Conservation (phyloP, 2,888 invertebrate genomes). For the Barypeithes pellucidus region DNA sequence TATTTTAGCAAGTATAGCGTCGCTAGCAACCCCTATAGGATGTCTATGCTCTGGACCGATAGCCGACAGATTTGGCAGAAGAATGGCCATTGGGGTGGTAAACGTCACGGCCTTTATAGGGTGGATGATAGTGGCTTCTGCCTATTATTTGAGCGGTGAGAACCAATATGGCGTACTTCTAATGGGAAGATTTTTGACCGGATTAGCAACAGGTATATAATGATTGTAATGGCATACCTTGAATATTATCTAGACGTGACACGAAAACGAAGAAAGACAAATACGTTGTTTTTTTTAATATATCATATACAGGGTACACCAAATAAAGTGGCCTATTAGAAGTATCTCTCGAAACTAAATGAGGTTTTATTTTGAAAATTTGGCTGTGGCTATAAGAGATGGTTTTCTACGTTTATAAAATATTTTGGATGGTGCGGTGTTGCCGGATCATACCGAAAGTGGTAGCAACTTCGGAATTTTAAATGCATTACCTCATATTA, state of each 20-base stretch:
- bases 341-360: too few relatives aligned
- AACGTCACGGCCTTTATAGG: conserved; percentile 72
- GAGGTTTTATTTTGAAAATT: too few relatives aligned
- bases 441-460: too few relatives aligned
- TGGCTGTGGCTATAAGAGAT: too few relatives aligned
- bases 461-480: too few relatives aligned
- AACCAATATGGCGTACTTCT: conserved; percentile 67
- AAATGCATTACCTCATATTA: too few relatives aligned
- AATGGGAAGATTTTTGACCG: conserved; percentile 71
- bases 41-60: conserved; percentile 72
- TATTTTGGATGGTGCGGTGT: too few relatives aligned
- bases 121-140: conserved; percentile 72
- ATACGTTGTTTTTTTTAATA: too few relatives aligned
- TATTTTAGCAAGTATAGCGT: conserved; percentile 73
- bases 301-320: too few relatives aligned
- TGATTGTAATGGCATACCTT: background rate
- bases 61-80: conserved; percentile 73
- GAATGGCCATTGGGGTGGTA: conserved; percentile 70
- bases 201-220: conserved; percentile 71
- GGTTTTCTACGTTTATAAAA: too few relatives aligned
- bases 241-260: background rate
- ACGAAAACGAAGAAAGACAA: too few relatives aligned
- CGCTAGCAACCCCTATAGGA: conserved; percentile 74
- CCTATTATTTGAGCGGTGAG: conserved; percentile 61
- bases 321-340: too few relatives aligned